These are phyloP conservation scores for Lasioglossum morio DNA, from an alignment of 2,888 invertebrate genomes.

Conservation along the genomic window DNA sequence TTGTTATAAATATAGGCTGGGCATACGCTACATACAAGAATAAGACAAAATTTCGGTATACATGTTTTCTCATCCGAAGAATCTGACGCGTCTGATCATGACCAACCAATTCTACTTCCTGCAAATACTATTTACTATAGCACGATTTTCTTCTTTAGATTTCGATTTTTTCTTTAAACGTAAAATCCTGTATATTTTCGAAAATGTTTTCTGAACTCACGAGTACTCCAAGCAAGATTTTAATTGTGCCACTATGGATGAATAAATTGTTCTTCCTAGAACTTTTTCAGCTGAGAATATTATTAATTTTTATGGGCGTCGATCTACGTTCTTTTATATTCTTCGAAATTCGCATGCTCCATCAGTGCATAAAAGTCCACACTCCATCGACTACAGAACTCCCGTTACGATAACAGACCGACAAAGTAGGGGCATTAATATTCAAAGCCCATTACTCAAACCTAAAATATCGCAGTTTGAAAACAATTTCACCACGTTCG, in stretches of 20 bases:
- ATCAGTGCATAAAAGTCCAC: not conserved
- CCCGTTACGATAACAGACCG: not conserved
- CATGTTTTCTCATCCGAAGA: too few species aligned
- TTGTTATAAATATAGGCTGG: not conserved
- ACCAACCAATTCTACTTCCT: too few species aligned
- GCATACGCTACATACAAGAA: too few species aligned
- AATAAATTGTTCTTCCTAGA: not conserved
- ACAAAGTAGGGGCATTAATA: constrained; percentile 3
- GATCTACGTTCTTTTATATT: not conserved
- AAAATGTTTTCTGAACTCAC: not conserved
- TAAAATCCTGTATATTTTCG: too few species aligned
- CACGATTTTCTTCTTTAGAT: too few species aligned
- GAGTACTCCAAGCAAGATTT: not conserved
- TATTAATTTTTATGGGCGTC: not conserved
- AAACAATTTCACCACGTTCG: not conserved
- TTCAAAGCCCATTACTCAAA: constrained; percentile 1
- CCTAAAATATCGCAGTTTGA: constrained; percentile 1
- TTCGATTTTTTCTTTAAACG: too few species aligned
- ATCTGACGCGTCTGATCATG: too few species aligned
- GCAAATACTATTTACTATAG: too few species aligned
- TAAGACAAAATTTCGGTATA: too few species aligned
- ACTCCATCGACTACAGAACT: not conserved
- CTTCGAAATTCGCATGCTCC: not conserved
- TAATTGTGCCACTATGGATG: not conserved
- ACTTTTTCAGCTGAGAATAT: not conserved